Percentiles rank a stretch among this genome's conserved stretches.
phyloP scores from a whole-genome alignment of 2,113 vertebrate species.

The Gallinago undulata region DNA sequence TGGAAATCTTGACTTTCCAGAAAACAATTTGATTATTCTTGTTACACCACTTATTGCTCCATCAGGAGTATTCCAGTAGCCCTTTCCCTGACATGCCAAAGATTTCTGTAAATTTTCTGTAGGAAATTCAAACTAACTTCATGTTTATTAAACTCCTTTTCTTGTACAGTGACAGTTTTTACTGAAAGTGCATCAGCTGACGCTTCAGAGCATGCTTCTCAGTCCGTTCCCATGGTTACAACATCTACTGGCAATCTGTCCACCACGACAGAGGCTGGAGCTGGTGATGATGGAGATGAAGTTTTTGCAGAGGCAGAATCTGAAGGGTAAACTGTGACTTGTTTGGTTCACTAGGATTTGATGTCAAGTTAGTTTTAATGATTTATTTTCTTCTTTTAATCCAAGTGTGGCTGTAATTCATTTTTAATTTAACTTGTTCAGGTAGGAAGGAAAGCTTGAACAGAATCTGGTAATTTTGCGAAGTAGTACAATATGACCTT shows the following conservation, averaged over 20 bases:
- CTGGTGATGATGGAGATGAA: slow-evolving; percentile 86
- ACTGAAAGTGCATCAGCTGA: slow-evolving; percentile 85
- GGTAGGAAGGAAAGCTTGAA: not conserved
- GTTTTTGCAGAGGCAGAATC: slow-evolving; percentile 88
- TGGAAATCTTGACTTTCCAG: not conserved
- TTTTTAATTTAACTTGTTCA: not conserved
- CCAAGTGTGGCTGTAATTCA: not conserved
- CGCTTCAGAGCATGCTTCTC: slow-evolving; percentile 85
- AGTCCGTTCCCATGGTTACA: slow-evolving; percentile 94
- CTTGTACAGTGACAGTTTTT: slow-evolving; percentile 79
- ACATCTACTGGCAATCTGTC: slow-evolving; percentile 86
- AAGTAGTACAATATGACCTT: not conserved
- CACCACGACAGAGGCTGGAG: slow-evolving; percentile 74
- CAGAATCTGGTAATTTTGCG: not conserved
- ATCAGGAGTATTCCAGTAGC: not conserved
- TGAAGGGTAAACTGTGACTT: slow-evolving; percentile 79
- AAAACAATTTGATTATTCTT: rapidly evolving
- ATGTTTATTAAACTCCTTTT: not conserved
- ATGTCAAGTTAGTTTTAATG: not conserved
- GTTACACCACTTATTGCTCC: not conserved
- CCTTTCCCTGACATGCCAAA: rapidly evolving
- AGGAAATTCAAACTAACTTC: not conserved
- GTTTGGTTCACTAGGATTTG: not conserved
- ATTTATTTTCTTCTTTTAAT: not conserved
- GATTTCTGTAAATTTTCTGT: not conserved